Conservation (phyloP, 2,888 invertebrate genomes). For the Acronicta aceris region DNA sequence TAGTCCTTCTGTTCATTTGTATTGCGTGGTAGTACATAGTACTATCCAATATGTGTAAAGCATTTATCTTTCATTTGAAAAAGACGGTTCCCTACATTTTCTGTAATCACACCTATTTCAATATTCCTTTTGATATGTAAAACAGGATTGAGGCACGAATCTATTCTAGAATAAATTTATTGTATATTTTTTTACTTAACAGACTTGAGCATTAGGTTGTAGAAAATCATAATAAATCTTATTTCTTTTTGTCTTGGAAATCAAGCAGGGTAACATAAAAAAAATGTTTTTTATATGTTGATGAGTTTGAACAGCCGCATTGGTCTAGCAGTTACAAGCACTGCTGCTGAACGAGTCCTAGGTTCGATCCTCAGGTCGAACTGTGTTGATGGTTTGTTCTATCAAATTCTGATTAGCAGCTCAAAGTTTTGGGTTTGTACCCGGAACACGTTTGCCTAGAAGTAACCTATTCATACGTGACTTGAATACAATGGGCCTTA, state of each 20-base stretch:
- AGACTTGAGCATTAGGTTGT: neutral
- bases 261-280: neutral
- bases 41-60: conserved; percentile 48
- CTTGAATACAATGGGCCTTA: too few relatives aligned
- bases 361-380: too few relatives aligned
- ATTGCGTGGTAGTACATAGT: conserved; percentile 1
- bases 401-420: too few relatives aligned
- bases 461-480: too few relatives aligned
- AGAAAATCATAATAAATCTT: neutral
- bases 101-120: conserved; percentile 19
- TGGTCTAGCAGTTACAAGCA: too few relatives aligned
- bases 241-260: neutral
- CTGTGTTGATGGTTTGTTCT: too few relatives aligned
- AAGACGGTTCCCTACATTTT: conserved; percentile 16
- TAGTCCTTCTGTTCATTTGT: conserved; percentile 13
- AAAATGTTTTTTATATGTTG: neutral
- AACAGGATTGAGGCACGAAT: conserved; percentile 1
- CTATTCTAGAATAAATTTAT: neutral
- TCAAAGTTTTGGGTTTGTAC: too few relatives aligned
- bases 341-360: too few relatives aligned
- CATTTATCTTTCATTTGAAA: conserved; percentile 47
- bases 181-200: neutral
- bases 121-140: conserved; percentile 6
- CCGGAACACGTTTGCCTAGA: too few relatives aligned
- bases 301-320: neutral